Evolutionary conservation across 2,113 vertebrate genomes (phyloP).

Genomic region (Cyphomyrus plagiostoma): DNA sequence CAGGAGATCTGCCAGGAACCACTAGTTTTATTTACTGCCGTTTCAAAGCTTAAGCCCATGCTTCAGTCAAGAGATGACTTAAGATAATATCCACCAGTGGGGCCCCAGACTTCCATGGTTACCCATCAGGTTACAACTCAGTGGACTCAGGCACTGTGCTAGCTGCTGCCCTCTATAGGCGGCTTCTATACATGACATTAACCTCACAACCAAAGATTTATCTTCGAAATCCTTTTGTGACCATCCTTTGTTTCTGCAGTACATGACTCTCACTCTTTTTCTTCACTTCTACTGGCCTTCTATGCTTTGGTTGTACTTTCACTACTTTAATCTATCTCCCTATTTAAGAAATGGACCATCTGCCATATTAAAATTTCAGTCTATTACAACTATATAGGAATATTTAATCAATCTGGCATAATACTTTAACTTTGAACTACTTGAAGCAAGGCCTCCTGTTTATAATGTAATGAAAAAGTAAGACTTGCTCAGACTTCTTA

Average conservation of each 20-base stretch:
- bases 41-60: neutral
- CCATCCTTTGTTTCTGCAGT: neutral
- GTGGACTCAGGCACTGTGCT: neutral
- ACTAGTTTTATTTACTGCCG: neutral
- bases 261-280: neutral
- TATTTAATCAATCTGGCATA: slow-evolving; percentile 11
- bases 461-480: neutral
- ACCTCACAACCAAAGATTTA: neutral
- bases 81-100: neutral
- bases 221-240: neutral
- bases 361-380: neutral
- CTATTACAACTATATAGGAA: slow-evolving; percentile 5
- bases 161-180: neutral
- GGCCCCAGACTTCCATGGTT: neutral
- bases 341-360: neutral
- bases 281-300: neutral
- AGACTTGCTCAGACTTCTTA: neutral
- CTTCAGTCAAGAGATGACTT: neutral
- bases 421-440: slow-evolving; percentile 3
- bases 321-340: neutral
- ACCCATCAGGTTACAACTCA: neutral
- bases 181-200: neutral
- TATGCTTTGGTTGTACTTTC: neutral
- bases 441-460: neutral
- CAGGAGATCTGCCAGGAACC: neutral